Evolutionary conservation across 2,113 vertebrate species (phyloP).

Genomic region (Atrichornis clamosus): DNA sequence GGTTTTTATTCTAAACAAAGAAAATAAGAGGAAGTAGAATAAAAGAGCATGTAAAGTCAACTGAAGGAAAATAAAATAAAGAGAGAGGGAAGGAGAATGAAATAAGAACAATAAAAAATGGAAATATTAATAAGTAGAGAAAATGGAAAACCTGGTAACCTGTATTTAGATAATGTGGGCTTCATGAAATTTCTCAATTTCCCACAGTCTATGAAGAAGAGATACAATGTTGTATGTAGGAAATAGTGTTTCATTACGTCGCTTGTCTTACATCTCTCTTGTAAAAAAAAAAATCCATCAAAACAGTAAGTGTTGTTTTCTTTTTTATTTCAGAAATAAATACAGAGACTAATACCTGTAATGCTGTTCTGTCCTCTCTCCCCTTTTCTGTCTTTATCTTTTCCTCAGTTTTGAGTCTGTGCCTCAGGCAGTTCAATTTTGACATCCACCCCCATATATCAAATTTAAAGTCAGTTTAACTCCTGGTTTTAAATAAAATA

Average conservation of each 20-base stretch:
- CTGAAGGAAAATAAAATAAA: not conserved
- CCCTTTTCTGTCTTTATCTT: not conserved
- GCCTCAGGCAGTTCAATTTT: conserved; percentile 4
- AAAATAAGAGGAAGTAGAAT: not conserved
- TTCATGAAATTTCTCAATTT: not conserved
- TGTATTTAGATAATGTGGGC: not conserved
- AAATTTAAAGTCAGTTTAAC: conserved; percentile 10
- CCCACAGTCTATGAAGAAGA: not conserved
- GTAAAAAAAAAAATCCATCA: not conserved
- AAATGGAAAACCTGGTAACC: not conserved
- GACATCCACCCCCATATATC: conserved; percentile 3
- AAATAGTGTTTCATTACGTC: not conserved
- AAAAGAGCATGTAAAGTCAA: not conserved
- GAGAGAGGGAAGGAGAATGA: not conserved
- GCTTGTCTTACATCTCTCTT: not conserved
- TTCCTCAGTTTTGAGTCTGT: not conserved
- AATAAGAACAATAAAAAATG: not conserved
- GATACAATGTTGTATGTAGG: not conserved
- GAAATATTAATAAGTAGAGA: not conserved
- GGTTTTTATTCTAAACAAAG: not conserved
- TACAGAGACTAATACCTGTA: not conserved
- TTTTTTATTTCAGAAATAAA: not conserved
- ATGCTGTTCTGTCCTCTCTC: not conserved
- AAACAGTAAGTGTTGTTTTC: not conserved
- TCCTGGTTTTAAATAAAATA: conserved; percentile 23